Percentiles rank a stretch among this genome's conserved stretches.
Conservation (phyloP, 2,888 invertebrate species). For the Hipparchia sbordonii region DNA sequence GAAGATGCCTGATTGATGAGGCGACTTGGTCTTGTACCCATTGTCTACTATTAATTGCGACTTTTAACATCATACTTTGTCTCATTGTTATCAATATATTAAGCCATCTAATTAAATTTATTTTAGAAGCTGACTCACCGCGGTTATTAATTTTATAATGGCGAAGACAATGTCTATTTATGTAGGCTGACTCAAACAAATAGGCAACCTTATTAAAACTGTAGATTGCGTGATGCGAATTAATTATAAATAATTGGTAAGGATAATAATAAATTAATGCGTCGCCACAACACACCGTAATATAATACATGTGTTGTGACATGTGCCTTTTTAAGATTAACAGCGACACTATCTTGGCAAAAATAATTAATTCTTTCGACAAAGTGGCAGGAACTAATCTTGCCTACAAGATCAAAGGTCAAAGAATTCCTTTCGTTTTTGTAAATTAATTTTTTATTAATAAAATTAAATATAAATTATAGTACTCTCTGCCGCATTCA, state of each 20-base stretch:
- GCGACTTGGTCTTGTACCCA: conserved; percentile 61
- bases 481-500: too few species aligned
- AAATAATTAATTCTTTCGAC: too few species aligned
- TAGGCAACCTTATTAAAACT: conserved; percentile 43
- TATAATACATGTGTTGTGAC: too few species aligned
- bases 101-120: conserved; percentile 72
- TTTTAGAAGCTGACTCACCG: conserved; percentile 71
- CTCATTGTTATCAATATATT: conserved; percentile 69
- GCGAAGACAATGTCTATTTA: conserved; percentile 61
- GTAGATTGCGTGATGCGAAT: conserved; percentile 17
- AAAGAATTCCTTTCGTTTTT: too few species aligned
- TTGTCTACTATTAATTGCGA: conserved; percentile 77
- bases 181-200: conserved; percentile 58
- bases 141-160: conserved; percentile 74
- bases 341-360: too few species aligned
- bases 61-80: conserved; percentile 74
- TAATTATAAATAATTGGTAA: conserved; percentile 22
- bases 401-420: too few species aligned
- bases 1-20: conserved; percentile 78
- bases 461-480: too few species aligned
- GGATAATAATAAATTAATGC: neutral
- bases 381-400: too few species aligned
- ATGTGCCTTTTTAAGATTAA: too few species aligned
- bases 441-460: too few species aligned
- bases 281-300: neutral